Evolutionary conservation across 2,888 invertebrate species (phyloP), one percentile per base, ranked within the genome.

Genomic region (Lithophane socia): DNA sequence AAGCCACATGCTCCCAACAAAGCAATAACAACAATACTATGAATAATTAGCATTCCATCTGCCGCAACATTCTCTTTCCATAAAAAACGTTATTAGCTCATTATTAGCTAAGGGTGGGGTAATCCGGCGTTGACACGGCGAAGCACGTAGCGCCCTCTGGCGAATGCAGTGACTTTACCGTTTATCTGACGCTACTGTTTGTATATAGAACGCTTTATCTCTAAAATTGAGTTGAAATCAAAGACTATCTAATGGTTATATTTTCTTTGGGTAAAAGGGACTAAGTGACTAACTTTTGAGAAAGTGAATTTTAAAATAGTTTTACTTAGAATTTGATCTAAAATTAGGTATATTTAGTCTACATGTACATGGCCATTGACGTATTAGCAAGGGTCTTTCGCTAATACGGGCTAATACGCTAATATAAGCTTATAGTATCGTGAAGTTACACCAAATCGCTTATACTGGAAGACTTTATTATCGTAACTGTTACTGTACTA

Each of bases 71-170:
- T 60, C 54, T 73, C 44, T 75, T 82, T 77, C 71, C 60, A 75
- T 72, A 86, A 87, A 85, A 86, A 83, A 49, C 73, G 71, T 72
- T 77, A 82, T 81, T 76, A 86, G 67, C 82, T 83, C 81, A 81
- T 86, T 86, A 85, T 82, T 82, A 79, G 65, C n/a, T 16, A 44
- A 77, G 75, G 86, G 72, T 65, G 74, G 84, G 80, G 61, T 89
- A 89, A 89, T 86, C 90, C 86, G 52, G 73, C 44, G 58, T 73
- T 61, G 56, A 73, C 73, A 73, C 72, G 77, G 60, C 37, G 47
- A 56, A 66, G 86, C 90, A 90, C 90, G 90, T 76, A 60, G 16
- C 60, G 73, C 63, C 73, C 71, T 61, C 87, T 79, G 44, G 58
- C 21, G 67, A 49, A 21, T 56, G 61, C 54, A 18, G 29, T 71